These are phyloP conservation scores for Boleophthalmus pectinirostris DNA, from an alignment of 2,113 vertebrate genomes.

Conservation along the genomic window DNA sequence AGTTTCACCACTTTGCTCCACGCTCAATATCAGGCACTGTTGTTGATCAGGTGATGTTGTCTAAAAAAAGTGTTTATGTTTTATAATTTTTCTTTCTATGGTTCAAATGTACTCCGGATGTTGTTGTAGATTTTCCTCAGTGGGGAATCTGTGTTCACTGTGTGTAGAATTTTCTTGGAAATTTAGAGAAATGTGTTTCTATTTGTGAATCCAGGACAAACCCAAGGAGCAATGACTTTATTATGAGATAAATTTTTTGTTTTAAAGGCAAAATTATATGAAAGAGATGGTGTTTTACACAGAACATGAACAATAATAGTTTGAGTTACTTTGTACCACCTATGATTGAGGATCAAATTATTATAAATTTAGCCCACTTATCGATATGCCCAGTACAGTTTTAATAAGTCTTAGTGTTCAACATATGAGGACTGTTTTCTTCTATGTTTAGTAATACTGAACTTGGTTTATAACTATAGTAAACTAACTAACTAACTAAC, in stretches of 20 bases:
- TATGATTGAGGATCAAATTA: too few relatives aligned
- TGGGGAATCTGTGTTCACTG: not conserved
- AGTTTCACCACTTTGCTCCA: slow-evolving; percentile 51
- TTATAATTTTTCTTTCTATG: slow-evolving; percentile 49
- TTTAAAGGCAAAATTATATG: not conserved
- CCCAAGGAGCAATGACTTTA: not conserved
- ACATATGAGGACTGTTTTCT: too few relatives aligned
- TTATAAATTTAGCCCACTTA: too few relatives aligned
- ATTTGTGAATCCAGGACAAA: not conserved
- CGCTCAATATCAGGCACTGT: slow-evolving; percentile 54
- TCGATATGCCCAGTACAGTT: not conserved
- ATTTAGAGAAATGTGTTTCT: not conserved
- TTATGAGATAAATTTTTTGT: not conserved
- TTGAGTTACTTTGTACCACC: too few relatives aligned
- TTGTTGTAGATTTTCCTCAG: slow-evolving; percentile 56
- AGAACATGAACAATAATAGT: too few relatives aligned
- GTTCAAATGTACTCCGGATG: slow-evolving; percentile 67
- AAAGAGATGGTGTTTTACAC: too few relatives aligned
- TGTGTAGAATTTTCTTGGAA: not conserved
- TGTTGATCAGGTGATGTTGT: slow-evolving; percentile 68
- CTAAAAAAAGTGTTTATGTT: slow-evolving; percentile 42
- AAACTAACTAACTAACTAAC: too few relatives aligned
- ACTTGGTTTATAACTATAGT: too few relatives aligned
- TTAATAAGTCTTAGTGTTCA: not conserved
- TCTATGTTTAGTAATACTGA: too few relatives aligned